Evolutionary conservation across 1,140 invertebrate genomes (phyloP).

Genomic region (Nasonia vitripennis): DNA sequence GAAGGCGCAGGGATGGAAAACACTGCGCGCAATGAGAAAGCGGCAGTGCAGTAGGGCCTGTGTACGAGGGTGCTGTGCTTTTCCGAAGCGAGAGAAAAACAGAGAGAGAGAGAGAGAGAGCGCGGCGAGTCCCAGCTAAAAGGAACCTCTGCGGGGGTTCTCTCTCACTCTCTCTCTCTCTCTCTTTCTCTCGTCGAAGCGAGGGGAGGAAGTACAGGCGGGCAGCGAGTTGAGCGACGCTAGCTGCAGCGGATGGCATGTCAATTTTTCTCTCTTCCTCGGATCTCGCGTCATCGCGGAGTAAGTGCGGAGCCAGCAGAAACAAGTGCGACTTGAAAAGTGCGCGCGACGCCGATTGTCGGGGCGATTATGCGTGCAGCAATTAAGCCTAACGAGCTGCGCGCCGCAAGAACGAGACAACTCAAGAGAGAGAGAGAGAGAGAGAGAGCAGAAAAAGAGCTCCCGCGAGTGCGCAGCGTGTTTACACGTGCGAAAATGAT

Average conservation of each 20-base stretch:
- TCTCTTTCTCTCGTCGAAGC: not conserved
- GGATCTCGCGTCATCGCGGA: slow-evolving; percentile 4
- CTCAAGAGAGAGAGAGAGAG: not conserved
- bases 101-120: not conserved
- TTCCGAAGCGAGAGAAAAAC: slow-evolving; percentile 34
- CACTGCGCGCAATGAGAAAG: not conserved
- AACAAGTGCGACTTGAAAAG: slow-evolving; percentile 33
- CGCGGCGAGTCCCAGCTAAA: slow-evolving; percentile 1
- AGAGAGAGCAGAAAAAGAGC: not conserved
- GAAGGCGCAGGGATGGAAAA: not conserved
- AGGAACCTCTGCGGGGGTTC: slow-evolving; percentile 5
- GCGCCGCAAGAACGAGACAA: slow-evolving; percentile 24
- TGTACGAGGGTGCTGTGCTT: slow-evolving; percentile 10
- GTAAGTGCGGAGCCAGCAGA: slow-evolving; percentile 33
- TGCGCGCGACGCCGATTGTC: slow-evolving; percentile 43
- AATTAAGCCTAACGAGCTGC: slow-evolving; percentile 39
- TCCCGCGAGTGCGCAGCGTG: not conserved
- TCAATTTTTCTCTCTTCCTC: slow-evolving; percentile 41
- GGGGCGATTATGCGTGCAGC: slow-evolving; percentile 17
- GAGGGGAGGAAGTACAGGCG: not conserved
- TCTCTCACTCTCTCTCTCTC: too few species aligned
- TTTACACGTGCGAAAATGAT: slow-evolving; percentile 52
- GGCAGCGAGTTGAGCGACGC: not conserved
- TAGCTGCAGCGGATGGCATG: slow-evolving; percentile 7
- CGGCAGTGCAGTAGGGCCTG: not conserved